These are phyloP conservation scores for Euproctis similis DNA, from an alignment of 2,888 invertebrate species.

Conservation along the genomic window DNA sequence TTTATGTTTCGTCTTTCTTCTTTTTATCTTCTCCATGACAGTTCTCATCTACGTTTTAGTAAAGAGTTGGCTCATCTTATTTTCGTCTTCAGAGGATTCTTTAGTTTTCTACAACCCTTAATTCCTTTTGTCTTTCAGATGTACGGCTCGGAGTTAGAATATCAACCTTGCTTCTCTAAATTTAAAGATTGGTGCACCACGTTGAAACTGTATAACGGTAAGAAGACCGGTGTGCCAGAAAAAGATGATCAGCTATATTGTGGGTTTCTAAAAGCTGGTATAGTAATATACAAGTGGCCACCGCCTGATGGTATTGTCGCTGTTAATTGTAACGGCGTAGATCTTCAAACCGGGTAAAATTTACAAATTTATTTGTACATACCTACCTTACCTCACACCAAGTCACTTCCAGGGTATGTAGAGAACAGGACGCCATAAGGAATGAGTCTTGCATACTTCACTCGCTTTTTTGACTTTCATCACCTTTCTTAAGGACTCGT, in stretches of 20 bases:
- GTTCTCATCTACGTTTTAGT: no score
- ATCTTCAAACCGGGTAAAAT: slow-evolving; percentile 74
- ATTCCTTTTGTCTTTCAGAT: slow-evolving; percentile 55
- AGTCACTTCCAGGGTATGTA: no score
- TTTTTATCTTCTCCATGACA: no score
- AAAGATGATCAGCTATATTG: slow-evolving; percentile 51
- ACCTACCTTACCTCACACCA: no score
- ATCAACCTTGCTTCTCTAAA: slow-evolving; percentile 78
- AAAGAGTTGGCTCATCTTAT: not conserved
- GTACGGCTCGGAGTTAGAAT: slow-evolving; percentile 80
- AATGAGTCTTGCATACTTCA: no score
- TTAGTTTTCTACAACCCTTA: not conserved
- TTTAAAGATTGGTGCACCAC: slow-evolving; percentile 81
- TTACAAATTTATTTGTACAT: no score
- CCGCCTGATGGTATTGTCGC: slow-evolving; percentile 68
- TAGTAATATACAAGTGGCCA: slow-evolving; percentile 81
- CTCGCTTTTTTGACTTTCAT: no score
- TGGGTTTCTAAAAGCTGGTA: slow-evolving; percentile 49
- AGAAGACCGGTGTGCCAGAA: slow-evolving; percentile 57
- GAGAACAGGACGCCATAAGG: no score
- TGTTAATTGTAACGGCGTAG: slow-evolving; percentile 66
- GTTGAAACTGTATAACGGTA: slow-evolving; percentile 78
- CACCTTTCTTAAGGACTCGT: no score
- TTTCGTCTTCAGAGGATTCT: not conserved
- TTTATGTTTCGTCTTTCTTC: no score